Base-by-base conservation (phyloP, 2,113 vertebrate genomes). In the Atherinomorus stipes region DNA sequence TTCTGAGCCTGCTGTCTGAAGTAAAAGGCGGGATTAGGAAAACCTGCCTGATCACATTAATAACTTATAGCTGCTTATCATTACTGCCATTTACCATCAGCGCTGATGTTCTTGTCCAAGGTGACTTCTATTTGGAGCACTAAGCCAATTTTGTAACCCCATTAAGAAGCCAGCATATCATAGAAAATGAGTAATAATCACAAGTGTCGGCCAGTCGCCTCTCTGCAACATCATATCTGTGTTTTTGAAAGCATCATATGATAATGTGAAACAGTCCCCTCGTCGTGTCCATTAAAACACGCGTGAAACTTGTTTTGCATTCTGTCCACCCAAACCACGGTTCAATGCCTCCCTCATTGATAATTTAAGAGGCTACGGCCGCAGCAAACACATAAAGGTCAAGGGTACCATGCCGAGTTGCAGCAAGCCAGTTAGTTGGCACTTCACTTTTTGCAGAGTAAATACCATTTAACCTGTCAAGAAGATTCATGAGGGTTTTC, bases 401-500 rank as follows among this genome's bases (percentile, higher is more conserved):
- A 88, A 89, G 84, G 87, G 83, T 80, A 85, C 73, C 84, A 81
- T 85, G 21, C 54, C 3, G 85, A 74, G 84, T 84, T 81, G 78
- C 87, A 87, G 84, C 80, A 4, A 90, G 85, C 85, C 88, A 90
- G 90, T 90, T 92, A 89, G 86, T 74, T 66, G 26, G 74, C 83
- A 78, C 88, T 89, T 87, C 79, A 85, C 83, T 89, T 89, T 89
- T 88, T 82, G 81, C 83, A 75, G 85, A 89, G 88, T 88, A 92
- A 93, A 93, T 90, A 92, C 88, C 91, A 87, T 93, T 93, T 90
- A 89, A 84, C 85, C 88, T 86, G 90, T 85, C 92, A 87, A 75
- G 91, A 93, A 93, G 91, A 93, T 91, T 85, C 91, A 92, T 91
- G 88, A 76, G 74, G 81, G 64, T 90, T 91, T 90, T 90, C 82